Evolutionary conservation across 2,888 invertebrate species (phyloP).

Genomic region (Syritta pipiens): DNA sequence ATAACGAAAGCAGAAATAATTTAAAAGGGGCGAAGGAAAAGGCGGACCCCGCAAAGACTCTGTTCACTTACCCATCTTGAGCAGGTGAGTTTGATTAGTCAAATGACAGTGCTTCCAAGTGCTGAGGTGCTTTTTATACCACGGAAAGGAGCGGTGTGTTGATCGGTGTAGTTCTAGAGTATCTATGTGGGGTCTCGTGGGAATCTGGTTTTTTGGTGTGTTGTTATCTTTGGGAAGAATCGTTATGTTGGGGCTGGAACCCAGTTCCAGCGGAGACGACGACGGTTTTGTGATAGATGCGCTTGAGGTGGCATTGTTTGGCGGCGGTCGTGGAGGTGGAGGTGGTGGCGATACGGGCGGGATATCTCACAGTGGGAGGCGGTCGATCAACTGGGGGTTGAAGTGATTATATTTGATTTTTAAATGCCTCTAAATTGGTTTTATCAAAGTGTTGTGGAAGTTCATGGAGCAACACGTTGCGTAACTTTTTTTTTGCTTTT

Average conservation of each 20-base stretch:
- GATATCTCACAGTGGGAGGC: not conserved
- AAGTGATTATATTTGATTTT: slow-evolving; percentile 18
- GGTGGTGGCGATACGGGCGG: not conserved
- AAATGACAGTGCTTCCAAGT: slow-evolving; percentile 60
- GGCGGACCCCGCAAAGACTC: not conserved
- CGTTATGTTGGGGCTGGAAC: slow-evolving; percentile 10
- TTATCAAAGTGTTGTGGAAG: slow-evolving; percentile 32
- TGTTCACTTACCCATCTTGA: slow-evolving; percentile 67
- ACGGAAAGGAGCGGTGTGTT: slow-evolving; percentile 36
- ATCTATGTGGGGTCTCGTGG: slow-evolving; percentile 46
- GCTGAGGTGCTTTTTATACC: slow-evolving; percentile 61
- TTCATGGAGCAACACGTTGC: not conserved
- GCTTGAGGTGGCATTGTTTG: slow-evolving; percentile 44
- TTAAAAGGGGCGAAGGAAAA: not conserved
- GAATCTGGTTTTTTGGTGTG: slow-evolving; percentile 23
- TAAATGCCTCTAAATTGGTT: slow-evolving; percentile 38
- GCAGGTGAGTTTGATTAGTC: slow-evolving; percentile 60
- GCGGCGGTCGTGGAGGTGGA: not conserved
- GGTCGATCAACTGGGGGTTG: not conserved
- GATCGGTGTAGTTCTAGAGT: not conserved
- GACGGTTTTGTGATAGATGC: slow-evolving; percentile 63
- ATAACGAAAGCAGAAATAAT: not conserved
- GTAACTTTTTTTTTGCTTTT: not conserved
- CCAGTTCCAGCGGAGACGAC: slow-evolving; percentile 46
- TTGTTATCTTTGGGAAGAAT: too few species aligned